These are phyloP conservation scores for Serrognathus titanus DNA, from an alignment of 2,888 invertebrate genomes.

Conservation along the genomic window DNA sequence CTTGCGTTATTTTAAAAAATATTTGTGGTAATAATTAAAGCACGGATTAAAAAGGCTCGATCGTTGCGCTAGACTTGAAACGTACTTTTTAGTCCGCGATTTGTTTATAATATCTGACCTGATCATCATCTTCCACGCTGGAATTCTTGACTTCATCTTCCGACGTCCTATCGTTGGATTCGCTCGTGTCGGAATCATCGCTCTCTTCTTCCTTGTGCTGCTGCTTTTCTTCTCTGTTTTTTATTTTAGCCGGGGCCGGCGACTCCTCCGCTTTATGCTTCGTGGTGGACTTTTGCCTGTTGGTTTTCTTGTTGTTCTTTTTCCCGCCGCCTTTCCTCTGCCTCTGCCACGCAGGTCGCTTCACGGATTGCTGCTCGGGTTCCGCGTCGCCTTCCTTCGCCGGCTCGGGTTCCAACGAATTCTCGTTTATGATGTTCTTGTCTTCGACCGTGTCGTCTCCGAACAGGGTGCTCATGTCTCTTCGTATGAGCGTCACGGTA, in stretches of 20 bases:
- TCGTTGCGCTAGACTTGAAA: no score
- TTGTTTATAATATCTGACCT: slow-evolving; percentile 26
- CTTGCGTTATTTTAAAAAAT: no score
- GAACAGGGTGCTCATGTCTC: slow-evolving; percentile 79
- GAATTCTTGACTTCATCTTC: slow-evolving; percentile 43
- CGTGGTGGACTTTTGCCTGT: slow-evolving; percentile 36
- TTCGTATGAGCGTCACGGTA: slow-evolving; percentile 80
- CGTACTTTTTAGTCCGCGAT: not conserved
- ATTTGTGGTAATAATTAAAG: no score
- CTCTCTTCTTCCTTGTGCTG: slow-evolving; percentile 41
- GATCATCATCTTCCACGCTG: slow-evolving; percentile 47
- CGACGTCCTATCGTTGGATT: slow-evolving; percentile 45
- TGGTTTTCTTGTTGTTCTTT: slow-evolving; percentile 59
- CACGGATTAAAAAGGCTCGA: not conserved
- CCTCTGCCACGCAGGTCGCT: slow-evolving; percentile 81
- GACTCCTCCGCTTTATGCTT: slow-evolving; percentile 41
- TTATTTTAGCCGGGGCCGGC: slow-evolving; percentile 30
- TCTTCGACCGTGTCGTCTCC: slow-evolving; percentile 68
- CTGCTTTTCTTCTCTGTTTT: slow-evolving; percentile 28
- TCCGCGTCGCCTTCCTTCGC: slow-evolving; percentile 21
- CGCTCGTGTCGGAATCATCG: slow-evolving; percentile 54
- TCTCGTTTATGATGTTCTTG: slow-evolving; percentile 49
- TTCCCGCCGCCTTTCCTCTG: slow-evolving; percentile 59
- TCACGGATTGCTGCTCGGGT: slow-evolving; percentile 49
- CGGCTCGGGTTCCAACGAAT: slow-evolving; percentile 50